Evolutionary conservation across 2,113 vertebrate species (phyloP), one percentile per base, ranked within the genome.

Genomic region (Lipotes vexillifer): DNA sequence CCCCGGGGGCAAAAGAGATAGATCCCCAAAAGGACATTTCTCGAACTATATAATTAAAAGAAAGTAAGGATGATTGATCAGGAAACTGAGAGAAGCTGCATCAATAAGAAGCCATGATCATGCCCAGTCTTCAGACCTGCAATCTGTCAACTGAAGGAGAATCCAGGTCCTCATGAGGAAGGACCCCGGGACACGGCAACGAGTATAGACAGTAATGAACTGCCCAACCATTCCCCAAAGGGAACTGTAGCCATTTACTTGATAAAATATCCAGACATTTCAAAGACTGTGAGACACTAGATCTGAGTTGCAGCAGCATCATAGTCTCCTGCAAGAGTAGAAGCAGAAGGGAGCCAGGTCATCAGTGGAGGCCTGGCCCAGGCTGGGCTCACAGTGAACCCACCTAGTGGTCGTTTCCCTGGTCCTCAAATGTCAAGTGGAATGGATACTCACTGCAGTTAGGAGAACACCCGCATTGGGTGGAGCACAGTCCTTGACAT

Each of bases 311-410:
- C 36, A 68, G 49, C 41, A 0, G 1, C 27, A 31, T 17, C 10
- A 29, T 0, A 41, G 49, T 55, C 12, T 2, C 36, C 44, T 1
- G 11, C 13, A 14, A 75, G 23, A 14, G 20, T 0, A 0, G 33
- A 33, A 14, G 29, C 9, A 14, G 29, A 5, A 68, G 57, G 55
- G 29, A 80, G 29, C 36, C 78, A 41, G n/a, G 78, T 29, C 13
- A 36, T 31, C 31, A 23, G 18, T 5, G 12, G 29, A 61, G 38
- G 36, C 52, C 49, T 31, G 7, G 84, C 55, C 38, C 68, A 49
- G 27, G 36, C 17, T n/a, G 41, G 89, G 31, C 61, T 92, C 65
- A 55, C 4, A 33, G 38, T 0, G 25, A 38, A 38, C 41, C 38
- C 84, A 57, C 31, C n/a, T 33, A 4, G 31, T 8, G 20, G 13